Percentiles rank a stretch among this genome's conserved stretches.
These are phyloP conservation scores for Drosophila anomalata DNA, from an alignment of 2,888 invertebrate genomes.

Conservation along the genomic window DNA sequence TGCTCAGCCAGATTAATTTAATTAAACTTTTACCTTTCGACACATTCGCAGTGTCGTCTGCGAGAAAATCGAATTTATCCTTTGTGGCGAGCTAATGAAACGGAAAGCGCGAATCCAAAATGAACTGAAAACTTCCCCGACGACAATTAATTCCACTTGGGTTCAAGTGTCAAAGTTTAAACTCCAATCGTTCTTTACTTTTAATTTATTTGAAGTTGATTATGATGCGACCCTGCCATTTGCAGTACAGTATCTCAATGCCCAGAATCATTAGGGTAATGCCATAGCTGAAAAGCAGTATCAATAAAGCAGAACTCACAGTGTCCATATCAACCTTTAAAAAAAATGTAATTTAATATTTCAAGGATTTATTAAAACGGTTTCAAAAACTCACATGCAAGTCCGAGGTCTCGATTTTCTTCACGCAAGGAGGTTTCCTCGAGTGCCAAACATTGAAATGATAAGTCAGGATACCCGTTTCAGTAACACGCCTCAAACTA, in stretches of 20 bases:
- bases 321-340: slow-evolving; percentile 86
- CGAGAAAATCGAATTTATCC: slow-evolving; percentile 35
- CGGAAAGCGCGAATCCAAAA: slow-evolving; percentile 41
- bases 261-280: slow-evolving; percentile 77
- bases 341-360: background rate
- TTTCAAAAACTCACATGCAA: slow-evolving; percentile 72
- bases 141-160: slow-evolving; percentile 31
- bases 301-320: slow-evolving; percentile 86
- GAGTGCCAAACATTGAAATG: slow-evolving; percentile 86
- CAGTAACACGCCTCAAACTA: slow-evolving; percentile 86
- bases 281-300: slow-evolving; percentile 85
- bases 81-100: slow-evolving; percentile 49
- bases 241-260: slow-evolving; percentile 71
- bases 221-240: slow-evolving; percentile 44
- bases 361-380: background rate
- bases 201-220: slow-evolving; percentile 33
- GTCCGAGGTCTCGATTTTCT: slow-evolving; percentile 81
- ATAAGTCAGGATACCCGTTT: slow-evolving; percentile 86
- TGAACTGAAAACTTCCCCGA: slow-evolving; percentile 28
- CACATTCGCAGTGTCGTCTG: slow-evolving; percentile 36
- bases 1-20: slow-evolving; percentile 48
- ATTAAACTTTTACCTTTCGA: slow-evolving; percentile 62
- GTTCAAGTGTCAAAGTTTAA: slow-evolving; percentile 25
- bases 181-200: slow-evolving; percentile 13
- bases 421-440: slow-evolving; percentile 86